Conservation (phyloP, 2,888 invertebrate species). For the Dynastes tityus region DNA sequence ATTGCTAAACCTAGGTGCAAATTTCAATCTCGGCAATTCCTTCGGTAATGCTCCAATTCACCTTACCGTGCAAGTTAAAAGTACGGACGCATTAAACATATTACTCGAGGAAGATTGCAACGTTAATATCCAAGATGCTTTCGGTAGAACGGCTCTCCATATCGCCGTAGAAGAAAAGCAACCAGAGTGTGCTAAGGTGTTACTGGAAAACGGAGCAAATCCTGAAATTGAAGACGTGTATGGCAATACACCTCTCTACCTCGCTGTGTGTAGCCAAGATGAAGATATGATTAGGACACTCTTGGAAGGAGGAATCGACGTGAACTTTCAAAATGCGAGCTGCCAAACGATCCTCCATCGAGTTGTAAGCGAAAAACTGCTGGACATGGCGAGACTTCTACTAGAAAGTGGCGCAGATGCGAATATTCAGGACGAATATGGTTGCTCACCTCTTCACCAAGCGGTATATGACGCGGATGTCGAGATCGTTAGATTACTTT, state of each 20-base stretch:
- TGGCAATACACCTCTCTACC: neutral
- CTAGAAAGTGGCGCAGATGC: neutral
- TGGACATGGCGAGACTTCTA: neutral
- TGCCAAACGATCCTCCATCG: neutral
- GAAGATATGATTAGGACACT: no score
- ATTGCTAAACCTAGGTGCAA: no score
- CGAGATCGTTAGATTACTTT: neutral
- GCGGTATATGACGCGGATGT: neutral
- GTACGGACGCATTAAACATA: neutral
- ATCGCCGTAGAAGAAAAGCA: neutral
- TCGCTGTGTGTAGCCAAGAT: no score
- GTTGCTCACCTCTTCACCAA: neutral
- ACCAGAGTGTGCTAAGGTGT: neutral
- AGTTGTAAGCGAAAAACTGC: no score
- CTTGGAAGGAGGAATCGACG: no score
- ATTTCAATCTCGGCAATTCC: no score
- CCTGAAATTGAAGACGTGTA: neutral
- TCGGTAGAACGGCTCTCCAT: neutral
- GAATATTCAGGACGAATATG: neutral
- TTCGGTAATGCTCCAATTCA: no score
- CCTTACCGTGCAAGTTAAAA: no score
- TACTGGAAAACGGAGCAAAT: slow-evolving; percentile 1
- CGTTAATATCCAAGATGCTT: neutral
- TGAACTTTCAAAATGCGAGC: no score
- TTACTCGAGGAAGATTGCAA: neutral